A percentile compares a stretch with the other conserved stretches of the same genome.
These are phyloP conservation scores for Nematopogon swammerdamellus DNA, from an alignment of 2,888 invertebrate species.

Conservation along the genomic window DNA sequence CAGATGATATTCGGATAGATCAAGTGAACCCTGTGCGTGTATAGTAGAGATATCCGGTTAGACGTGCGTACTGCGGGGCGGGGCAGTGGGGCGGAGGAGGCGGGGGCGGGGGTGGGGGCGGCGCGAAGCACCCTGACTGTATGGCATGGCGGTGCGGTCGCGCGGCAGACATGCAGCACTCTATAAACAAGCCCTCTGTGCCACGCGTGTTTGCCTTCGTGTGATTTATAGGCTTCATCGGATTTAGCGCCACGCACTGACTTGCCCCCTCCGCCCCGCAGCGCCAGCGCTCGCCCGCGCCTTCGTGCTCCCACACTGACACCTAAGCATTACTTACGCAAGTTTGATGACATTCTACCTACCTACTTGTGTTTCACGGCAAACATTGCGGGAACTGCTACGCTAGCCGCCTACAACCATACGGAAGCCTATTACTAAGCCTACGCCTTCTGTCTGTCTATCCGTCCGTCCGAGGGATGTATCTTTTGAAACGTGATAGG, in stretches of 20 bases:
- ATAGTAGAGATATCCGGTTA: too few relatives aligned
- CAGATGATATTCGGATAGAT: too few relatives aligned
- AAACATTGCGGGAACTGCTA: not conserved
- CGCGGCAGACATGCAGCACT: not conserved
- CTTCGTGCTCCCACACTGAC: conserved; percentile 1
- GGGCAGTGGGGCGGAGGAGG: too few relatives aligned
- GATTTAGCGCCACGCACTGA: conserved; percentile 48
- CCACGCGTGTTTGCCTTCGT: conserved; percentile 44
- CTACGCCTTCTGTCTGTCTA: too few relatives aligned
- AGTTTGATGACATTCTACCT: not conserved
- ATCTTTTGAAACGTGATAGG: too few relatives aligned
- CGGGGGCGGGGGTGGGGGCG: too few relatives aligned
- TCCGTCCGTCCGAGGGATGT: too few relatives aligned
- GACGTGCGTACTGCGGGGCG: too few relatives aligned
- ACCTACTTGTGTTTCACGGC: not conserved
- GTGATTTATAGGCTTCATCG: conserved; percentile 56
- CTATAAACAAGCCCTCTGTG: not conserved
- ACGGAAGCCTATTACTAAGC: too few relatives aligned
- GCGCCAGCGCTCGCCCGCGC: conserved; percentile 28
- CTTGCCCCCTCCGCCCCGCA: conserved; percentile 17
- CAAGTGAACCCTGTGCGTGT: too few relatives aligned
- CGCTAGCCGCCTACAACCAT: too few relatives aligned
- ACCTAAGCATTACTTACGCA: not conserved
- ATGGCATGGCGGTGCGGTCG: not conserved
- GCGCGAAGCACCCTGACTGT: too few relatives aligned